phyloP scores from a whole-genome alignment of 2,888 invertebrate genomes.

The Oxycera nigricornis region DNA sequence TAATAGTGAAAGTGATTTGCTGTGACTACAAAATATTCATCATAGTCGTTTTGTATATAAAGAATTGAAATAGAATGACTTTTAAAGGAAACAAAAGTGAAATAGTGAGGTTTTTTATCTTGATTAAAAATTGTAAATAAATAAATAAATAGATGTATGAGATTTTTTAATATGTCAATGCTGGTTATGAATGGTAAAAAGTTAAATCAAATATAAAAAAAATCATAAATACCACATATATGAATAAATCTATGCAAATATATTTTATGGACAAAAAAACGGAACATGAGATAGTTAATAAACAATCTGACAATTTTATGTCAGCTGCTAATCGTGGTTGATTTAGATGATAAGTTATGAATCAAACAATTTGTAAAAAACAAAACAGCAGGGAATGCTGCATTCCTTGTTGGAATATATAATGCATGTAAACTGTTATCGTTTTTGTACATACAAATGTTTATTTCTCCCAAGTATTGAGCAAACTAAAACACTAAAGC shows the following conservation, averaged over 20 bases:
- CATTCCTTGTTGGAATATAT: slow-evolving; percentile 21
- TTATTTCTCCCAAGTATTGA: not conserved
- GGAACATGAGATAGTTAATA: not conserved
- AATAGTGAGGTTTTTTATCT: slow-evolving; percentile 1
- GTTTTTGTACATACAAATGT: not conserved
- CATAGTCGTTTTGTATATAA: slow-evolving; percentile 24
- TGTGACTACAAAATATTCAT: slow-evolving; percentile 20
- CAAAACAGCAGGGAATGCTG: not conserved
- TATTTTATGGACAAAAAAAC: slow-evolving; percentile 14
- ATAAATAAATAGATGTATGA: slow-evolving; percentile 20
- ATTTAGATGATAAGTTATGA: slow-evolving; percentile 16
- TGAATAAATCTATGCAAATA: slow-evolving; percentile 6
- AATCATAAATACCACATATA: slow-evolving; percentile 14
- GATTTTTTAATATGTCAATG: slow-evolving; percentile 7
- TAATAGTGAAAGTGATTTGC: slow-evolving; percentile 17
- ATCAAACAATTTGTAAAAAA: slow-evolving; percentile 10
- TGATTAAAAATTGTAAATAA: slow-evolving; percentile 16
- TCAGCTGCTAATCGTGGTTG: slow-evolving; percentile 16
- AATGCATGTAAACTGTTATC: not conserved
- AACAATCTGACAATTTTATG: slow-evolving; percentile 28
- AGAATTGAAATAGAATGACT: not conserved
- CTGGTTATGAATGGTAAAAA: slow-evolving; percentile 18
- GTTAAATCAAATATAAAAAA: slow-evolving; percentile 21
- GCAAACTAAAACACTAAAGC: not conserved
- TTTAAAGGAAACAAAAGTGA: slow-evolving; percentile 4